These are phyloP conservation scores for Drusus annulatus DNA, from an alignment of 1,140 invertebrate species.

Conservation along the genomic window DNA sequence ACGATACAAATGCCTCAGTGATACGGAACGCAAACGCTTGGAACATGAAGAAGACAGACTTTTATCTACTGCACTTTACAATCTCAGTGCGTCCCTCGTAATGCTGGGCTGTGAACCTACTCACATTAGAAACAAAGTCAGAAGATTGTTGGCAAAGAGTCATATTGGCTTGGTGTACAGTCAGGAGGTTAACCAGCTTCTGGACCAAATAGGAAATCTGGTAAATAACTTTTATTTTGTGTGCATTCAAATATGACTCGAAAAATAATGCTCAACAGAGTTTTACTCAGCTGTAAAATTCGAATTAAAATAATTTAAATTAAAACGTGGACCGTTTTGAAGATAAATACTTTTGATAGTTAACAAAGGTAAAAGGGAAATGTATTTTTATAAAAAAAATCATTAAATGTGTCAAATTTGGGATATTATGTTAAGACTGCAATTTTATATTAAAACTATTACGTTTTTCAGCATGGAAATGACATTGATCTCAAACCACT, in stretches of 20 bases:
- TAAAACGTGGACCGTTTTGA: no score
- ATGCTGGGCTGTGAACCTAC: conserved; percentile 92
- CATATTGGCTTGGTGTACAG: conserved; percentile 98
- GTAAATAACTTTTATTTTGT: conserved; percentile 72
- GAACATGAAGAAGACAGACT: conserved; percentile 99
- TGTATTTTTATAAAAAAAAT: conserved; percentile 11
- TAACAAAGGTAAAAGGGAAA: no score
- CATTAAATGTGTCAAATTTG: neutral
- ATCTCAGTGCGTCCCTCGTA: conserved; percentile 96
- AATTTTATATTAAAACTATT: no score
- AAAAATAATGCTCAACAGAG: no score
- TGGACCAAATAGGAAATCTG: conserved; percentile 96
- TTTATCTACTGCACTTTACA: conserved; percentile 95
- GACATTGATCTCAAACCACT: conserved; percentile 97
- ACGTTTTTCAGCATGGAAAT: conserved; percentile 85
- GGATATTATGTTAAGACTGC: no score
- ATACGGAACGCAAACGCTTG: conserved; percentile 94
- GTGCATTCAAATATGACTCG: no score
- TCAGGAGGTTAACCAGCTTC: conserved; percentile 95
- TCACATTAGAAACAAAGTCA: conserved; percentile 92
- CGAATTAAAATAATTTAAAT: no score
- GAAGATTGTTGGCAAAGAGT: conserved; percentile 95
- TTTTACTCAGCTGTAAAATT: no score
- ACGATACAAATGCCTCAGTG: conserved; percentile 93
- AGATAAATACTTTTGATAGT: no score